Percentiles rank a stretch among this genome's conserved stretches.
phyloP scores from a whole-genome alignment of 1,140 invertebrate genomes.

The Sogatella furcifera region DNA sequence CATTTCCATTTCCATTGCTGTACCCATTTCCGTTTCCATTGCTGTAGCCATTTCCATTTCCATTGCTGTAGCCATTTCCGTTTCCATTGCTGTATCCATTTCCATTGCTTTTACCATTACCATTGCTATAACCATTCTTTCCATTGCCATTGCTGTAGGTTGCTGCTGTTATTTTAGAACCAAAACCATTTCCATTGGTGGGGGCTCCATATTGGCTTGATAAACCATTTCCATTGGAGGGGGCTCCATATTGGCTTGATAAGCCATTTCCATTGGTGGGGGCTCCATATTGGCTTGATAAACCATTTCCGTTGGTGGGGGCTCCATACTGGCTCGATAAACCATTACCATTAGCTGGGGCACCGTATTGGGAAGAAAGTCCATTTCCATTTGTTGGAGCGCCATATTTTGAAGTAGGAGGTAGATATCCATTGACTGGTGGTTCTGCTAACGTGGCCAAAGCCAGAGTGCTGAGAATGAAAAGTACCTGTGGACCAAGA shows the following conservation, averaged over 20 bases:
- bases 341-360: constrained; percentile 1
- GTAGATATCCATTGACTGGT: constrained; percentile 5
- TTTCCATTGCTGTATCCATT: neutral
- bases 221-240: neutral
- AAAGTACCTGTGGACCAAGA: neutral
- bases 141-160: neutral
- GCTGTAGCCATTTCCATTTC: neutral
- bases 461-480: neutral
- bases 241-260: neutral
- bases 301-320: neutral
- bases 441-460: constrained; percentile 8
- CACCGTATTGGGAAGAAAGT: constrained; percentile 12
- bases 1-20: constrained; percentile 9
- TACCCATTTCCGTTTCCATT: constrained; percentile 3
- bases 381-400: constrained; percentile 5
- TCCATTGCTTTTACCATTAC: constrained; percentile 1
- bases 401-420: neutral
- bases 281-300: neutral
- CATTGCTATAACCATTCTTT: constrained; percentile 1
- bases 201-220: neutral
- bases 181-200: neutral
- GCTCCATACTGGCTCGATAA: neutral
- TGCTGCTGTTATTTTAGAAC: too few species aligned
- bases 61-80: neutral
- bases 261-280: neutral